These are phyloP conservation scores for Neoitamus cyanurus DNA, from an alignment of 2,888 invertebrate species.

Conservation along the genomic window DNA sequence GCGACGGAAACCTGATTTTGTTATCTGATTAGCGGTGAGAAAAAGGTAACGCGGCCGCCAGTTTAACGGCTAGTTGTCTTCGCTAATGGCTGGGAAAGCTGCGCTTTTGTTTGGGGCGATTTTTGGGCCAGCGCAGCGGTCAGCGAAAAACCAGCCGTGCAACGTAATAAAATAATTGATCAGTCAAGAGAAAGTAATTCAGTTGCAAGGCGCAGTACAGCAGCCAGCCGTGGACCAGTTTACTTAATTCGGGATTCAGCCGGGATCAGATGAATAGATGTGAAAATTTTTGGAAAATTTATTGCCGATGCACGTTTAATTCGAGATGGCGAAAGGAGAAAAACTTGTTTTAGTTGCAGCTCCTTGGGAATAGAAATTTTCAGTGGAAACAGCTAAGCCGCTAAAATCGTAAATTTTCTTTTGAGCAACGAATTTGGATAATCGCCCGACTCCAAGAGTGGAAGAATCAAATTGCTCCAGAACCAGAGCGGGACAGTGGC, in stretches of 20 bases:
- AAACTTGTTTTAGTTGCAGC: not conserved
- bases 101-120: constrained; percentile 16
- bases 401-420: not conserved
- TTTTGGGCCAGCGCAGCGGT: not conserved
- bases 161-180: constrained; percentile 44
- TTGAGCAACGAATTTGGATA: not conserved
- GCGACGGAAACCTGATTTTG: constrained; percentile 18
- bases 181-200: constrained; percentile 31
- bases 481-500: not conserved
- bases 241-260: not conserved
- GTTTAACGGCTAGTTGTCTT: constrained; percentile 4
- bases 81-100: constrained; percentile 38
- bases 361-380: not conserved
- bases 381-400: not conserved
- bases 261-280: not conserved
- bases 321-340: not conserved
- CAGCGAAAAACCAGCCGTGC: constrained; percentile 6
- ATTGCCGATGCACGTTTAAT: not conserved
- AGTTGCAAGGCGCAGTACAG: not conserved
- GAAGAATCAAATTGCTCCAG: not conserved
- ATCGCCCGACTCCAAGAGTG: not conserved
- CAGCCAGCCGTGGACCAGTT: constrained; percentile 35
- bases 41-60: not conserved
- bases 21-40: constrained; percentile 42
- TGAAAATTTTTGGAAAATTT: not conserved